These are phyloP conservation scores for Amniataba percoides DNA, from an alignment of 2,797 vertebrate genomes.

Conservation along the genomic window DNA sequence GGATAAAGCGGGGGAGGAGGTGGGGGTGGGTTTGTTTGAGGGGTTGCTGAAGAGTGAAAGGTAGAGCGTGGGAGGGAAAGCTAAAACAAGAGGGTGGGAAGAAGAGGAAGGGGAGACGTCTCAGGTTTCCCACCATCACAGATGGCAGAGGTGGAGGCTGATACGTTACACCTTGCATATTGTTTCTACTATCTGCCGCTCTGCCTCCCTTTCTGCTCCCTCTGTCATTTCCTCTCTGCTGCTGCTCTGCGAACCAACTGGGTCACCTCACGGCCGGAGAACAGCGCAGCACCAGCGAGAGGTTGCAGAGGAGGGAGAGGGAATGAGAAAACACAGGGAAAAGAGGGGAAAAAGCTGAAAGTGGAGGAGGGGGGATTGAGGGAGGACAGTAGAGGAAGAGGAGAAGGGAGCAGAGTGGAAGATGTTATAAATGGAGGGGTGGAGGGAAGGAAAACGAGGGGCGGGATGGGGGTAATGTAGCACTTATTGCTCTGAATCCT, in stretches of 20 bases:
- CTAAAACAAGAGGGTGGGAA: constrained; percentile 67
- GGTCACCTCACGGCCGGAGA: constrained; percentile 73
- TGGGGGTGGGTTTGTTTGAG: background rate
- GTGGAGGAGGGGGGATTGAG: constrained; percentile 57
- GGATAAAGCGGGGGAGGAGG: constrained; percentile 37
- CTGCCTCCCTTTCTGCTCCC: constrained; percentile 52
- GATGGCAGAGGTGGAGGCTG: constrained; percentile 83
- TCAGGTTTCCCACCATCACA: constrained; percentile 85
- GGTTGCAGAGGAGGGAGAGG: constrained; percentile 24
- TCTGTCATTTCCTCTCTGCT: constrained; percentile 64
- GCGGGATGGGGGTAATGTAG: constrained; percentile 67
- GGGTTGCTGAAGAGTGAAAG: constrained; percentile 45
- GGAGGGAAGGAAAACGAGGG: constrained; percentile 51
- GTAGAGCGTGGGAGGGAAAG: constrained; percentile 64
- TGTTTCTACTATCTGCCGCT: constrained; percentile 69
- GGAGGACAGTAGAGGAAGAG: constrained; percentile 38
- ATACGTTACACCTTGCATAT: constrained; percentile 79
- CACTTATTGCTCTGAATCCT: constrained; percentile 72
- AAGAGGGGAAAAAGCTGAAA: constrained; percentile 22
- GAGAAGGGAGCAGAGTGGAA: constrained; percentile 49
- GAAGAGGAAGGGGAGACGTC: constrained; percentile 68
- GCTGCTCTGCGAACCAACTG: constrained; percentile 80
- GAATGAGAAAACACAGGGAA: background rate
- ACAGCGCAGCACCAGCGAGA: constrained; percentile 41
- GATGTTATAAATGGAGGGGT: constrained; percentile 67